These are phyloP conservation scores for Laupala kohalensis DNA, from an alignment of 1,140 invertebrate species.

Conservation along the genomic window DNA sequence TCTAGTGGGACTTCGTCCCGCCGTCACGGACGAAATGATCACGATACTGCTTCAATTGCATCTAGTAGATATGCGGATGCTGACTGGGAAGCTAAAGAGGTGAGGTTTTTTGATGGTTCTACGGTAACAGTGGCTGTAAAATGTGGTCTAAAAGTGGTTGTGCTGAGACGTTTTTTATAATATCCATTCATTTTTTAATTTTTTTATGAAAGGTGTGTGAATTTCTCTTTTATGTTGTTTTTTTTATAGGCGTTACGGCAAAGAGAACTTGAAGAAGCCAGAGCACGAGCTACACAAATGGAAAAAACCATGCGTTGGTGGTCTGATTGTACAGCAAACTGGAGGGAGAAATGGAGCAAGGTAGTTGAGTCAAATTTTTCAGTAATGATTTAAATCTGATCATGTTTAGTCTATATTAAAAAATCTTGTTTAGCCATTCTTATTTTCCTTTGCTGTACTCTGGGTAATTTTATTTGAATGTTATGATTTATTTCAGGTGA, in stretches of 20 bases:
- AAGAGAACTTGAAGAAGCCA: constrained; percentile 77
- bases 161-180: neutral
- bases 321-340: constrained; percentile 82
- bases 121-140: neutral
- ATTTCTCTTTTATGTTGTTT: neutral
- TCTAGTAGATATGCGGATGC: constrained; percentile 41
- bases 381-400: too few species aligned
- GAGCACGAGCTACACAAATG: constrained; percentile 87
- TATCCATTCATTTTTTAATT: neutral
- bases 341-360: constrained; percentile 94
- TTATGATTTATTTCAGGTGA: constrained; percentile 33
- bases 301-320: constrained; percentile 99
- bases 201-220: too few species aligned
- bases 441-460: constrained; percentile 7
- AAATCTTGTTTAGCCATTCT: too few species aligned
- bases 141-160: too few species aligned
- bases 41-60: constrained; percentile 33
- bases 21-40: constrained; percentile 32
- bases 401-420: too few species aligned
- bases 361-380: too few species aligned
- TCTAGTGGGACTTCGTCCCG: constrained; percentile 38
- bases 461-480: constrained; percentile 42
- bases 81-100: constrained; percentile 57
- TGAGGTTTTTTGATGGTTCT: constrained; percentile 18
- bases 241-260: constrained; percentile 53